These are phyloP conservation scores for Apamea sordens DNA, from an alignment of 2,888 invertebrate genomes.

Conservation along the genomic window DNA sequence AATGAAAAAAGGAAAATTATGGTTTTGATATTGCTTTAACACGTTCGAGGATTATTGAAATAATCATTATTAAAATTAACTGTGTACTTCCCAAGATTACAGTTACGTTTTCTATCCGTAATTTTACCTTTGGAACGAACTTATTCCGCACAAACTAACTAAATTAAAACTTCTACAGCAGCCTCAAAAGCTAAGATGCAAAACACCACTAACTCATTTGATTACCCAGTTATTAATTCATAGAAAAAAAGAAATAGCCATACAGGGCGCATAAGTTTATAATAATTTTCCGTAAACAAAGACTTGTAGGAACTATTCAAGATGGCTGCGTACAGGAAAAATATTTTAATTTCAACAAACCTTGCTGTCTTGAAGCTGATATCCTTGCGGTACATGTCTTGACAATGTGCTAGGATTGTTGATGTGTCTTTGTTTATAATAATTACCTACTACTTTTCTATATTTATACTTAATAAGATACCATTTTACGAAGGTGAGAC, in stretches of 20 bases:
- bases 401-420: slow-evolving; percentile 35
- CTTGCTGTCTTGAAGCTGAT: slow-evolving; percentile 53
- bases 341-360: slow-evolving; percentile 55
- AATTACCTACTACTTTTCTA: not conserved
- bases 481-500: not conserved
- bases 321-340: slow-evolving; percentile 48
- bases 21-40: not conserved
- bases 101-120: not conserved
- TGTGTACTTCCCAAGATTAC: not conserved
- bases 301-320: slow-evolving; percentile 40
- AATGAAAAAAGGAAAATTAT: not conserved
- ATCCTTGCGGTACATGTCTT: slow-evolving; percentile 50
- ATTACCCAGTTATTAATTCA: not conserved
- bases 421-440: slow-evolving; percentile 34
- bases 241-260: slow-evolving; percentile 20
- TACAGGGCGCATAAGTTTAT: slow-evolving; percentile 17
- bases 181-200: no score
- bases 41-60: not conserved
- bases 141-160: not conserved
- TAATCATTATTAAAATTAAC: not conserved
- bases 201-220: no score
- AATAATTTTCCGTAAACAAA: slow-evolving; percentile 59
- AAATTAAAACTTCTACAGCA: not conserved
- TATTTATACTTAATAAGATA: not conserved
- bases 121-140: not conserved